Percentiles rank a stretch among this genome's conserved stretches.
Conservation (phyloP, 37 sponge, comb jelly and placozoan species). For the Crambe crambe region DNA sequence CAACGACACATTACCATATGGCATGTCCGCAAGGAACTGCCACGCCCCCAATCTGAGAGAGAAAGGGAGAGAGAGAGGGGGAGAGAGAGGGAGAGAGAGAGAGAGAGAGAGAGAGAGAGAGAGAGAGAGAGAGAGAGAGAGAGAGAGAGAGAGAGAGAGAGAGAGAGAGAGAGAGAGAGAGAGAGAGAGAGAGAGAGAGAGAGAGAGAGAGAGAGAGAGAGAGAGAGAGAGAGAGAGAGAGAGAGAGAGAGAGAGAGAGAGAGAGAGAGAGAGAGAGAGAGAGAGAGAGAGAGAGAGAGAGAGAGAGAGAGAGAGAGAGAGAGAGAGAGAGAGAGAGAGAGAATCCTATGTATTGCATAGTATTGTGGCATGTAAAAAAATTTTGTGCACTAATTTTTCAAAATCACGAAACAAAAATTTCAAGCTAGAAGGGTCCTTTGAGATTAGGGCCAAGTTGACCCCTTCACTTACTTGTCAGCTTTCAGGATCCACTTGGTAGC, state of each 20-base stretch:
- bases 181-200: conserved; percentile 12
- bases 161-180: conserved; percentile 37
- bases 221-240: conserved; percentile 32
- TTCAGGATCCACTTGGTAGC: conserved; percentile 86
- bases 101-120: conserved; percentile 18
- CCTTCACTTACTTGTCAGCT: conserved; percentile 79
- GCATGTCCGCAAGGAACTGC: conserved; percentile 99
- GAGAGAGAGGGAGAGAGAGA: background rate
- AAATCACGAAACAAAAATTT: no score
- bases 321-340: no score
- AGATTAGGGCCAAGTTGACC: no score
- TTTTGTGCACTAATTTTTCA: no score
- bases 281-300: background rate
- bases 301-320: no score
- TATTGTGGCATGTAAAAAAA: no score
- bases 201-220: conserved; percentile 27
- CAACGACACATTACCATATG: conserved; percentile 81
- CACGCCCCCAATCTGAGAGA: conserved; percentile 80
- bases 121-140: conserved; percentile 31
- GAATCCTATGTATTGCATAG: background rate
- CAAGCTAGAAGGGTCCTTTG: no score
- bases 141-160: conserved; percentile 30
- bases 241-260: background rate
- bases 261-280: conserved; percentile 11
- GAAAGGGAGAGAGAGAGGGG: conserved; percentile 1